phyloP scores from a whole-genome alignment of 2,797 vertebrate genomes.

The Scomberomorus guttatus region DNA sequence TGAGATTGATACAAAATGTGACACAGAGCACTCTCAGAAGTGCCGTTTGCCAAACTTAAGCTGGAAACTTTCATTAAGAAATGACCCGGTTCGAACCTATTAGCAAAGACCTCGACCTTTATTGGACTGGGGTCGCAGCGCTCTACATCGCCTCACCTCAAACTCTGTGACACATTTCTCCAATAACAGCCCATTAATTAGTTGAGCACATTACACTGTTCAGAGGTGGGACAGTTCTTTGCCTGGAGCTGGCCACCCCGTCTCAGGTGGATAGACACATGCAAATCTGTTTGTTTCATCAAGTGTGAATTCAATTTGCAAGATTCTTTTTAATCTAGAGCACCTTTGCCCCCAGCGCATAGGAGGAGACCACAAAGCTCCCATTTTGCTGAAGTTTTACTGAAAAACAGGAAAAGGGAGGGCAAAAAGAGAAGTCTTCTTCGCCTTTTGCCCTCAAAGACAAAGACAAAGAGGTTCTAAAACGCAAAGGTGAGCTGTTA shows the following conservation, averaged over 20 bases:
- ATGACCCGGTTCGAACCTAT: conserved; percentile 65
- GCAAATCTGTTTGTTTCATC: conserved; percentile 88
- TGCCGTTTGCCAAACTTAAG: neutral
- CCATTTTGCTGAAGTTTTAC: conserved; percentile 69
- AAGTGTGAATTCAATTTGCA: conserved; percentile 89
- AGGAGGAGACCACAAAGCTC: conserved; percentile 72
- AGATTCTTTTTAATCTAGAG: conserved; percentile 85
- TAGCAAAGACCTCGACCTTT: conserved; percentile 70
- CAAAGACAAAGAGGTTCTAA: conserved; percentile 39
- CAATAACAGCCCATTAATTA: conserved; percentile 86
- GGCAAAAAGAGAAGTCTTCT: conserved; percentile 62
- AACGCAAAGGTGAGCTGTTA: conserved; percentile 40
- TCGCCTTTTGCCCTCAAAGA: too few relatives aligned
- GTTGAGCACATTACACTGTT: conserved; percentile 74
- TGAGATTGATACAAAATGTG: neutral
- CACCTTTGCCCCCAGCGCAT: conserved; percentile 87
- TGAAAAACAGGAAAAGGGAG: conserved; percentile 56
- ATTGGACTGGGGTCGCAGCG: conserved; percentile 68
- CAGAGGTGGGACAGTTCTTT: conserved; percentile 82
- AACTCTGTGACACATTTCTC: conserved; percentile 79
- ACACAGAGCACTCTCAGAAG: neutral
- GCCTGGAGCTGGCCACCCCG: conserved; percentile 84
- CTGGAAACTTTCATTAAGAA: conserved; percentile 48
- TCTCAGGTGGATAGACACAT: conserved; percentile 82
- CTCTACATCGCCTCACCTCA: conserved; percentile 68